Evolutionary conservation across 2,888 invertebrate genomes (phyloP).

Genomic region (Amblyjoppa proteus): DNA sequence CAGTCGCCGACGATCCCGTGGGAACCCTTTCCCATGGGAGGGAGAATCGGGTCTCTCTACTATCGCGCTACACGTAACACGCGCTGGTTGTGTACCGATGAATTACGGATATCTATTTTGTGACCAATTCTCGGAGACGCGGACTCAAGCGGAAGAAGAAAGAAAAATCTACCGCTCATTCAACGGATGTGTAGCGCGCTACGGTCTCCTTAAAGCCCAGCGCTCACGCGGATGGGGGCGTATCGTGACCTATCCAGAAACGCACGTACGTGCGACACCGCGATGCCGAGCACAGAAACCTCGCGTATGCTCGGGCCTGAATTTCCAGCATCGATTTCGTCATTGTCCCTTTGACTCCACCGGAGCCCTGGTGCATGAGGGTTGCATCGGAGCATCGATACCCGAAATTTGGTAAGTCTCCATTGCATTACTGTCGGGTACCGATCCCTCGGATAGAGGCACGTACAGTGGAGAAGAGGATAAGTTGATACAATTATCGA

Average conservation of each 20-base stretch:
- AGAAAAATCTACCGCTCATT: too few species aligned
- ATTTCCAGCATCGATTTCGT: constrained; percentile 30
- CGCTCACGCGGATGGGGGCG: too few species aligned
- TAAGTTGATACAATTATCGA: too few species aligned
- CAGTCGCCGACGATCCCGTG: constrained; percentile 63
- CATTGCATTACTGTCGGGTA: constrained; percentile 16
- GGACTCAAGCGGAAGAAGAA: too few species aligned
- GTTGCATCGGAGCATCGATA: background rate
- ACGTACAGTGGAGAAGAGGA: background rate
- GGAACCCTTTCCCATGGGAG: constrained; percentile 30
- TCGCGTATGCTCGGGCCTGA: background rate
- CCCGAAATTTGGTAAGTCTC: constrained; percentile 26
- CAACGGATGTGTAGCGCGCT: constrained; percentile 12
- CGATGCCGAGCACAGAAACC: background rate
- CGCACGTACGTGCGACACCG: background rate
- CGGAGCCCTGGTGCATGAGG: background rate
- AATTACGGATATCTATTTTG: background rate
- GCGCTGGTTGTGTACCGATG: background rate
- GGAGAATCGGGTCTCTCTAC: constrained; percentile 24
- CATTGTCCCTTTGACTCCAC: constrained; percentile 32
- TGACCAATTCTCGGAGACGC: too few species aligned
- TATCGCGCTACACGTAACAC: background rate
- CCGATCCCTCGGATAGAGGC: background rate
- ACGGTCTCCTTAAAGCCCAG: too few species aligned
- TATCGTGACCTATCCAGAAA: background rate